Percentiles rank a stretch among this genome's conserved stretches.
Evolutionary conservation across 2,888 invertebrate species (phyloP).

Genomic region (Nymphalis urticae): DNA sequence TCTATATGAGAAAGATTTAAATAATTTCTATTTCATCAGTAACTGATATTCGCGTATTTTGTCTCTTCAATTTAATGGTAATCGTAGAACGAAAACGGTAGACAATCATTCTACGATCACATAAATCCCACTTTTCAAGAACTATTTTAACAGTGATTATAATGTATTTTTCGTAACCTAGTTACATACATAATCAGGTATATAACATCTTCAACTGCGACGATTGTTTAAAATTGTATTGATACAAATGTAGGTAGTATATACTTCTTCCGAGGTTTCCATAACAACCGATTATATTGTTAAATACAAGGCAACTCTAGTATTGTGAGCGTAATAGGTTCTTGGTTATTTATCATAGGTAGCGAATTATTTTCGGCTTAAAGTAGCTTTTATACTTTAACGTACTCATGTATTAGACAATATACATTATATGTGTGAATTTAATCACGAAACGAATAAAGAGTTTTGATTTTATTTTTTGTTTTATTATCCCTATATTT

Average conservation of each 20-base stretch:
- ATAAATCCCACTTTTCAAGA: too few species aligned
- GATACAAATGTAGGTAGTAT: too few species aligned
- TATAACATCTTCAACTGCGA: too few species aligned
- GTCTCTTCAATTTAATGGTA: neutral
- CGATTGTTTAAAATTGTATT: too few species aligned
- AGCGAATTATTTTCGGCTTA: conserved; percentile 32
- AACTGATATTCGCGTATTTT: neutral
- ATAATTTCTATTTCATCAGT: neutral
- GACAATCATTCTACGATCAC: too few species aligned
- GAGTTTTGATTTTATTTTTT: conserved; percentile 43
- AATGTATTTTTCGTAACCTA: too few species aligned
- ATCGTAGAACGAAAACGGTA: too few species aligned
- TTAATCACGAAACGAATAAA: conserved; percentile 57
- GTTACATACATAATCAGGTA: too few species aligned
- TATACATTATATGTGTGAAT: conserved; percentile 56
- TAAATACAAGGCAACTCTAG: conserved; percentile 7
- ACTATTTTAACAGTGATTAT: too few species aligned
- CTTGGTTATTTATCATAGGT: conserved; percentile 26
- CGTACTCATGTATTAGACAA: conserved; percentile 58
- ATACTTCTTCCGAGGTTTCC: neutral
- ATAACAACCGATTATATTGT: neutral
- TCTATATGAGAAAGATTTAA: conserved; percentile 21
- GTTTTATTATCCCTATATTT: conserved; percentile 26
- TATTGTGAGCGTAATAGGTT: conserved; percentile 21
- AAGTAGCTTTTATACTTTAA: conserved; percentile 39